Base-by-base conservation (phyloP, 92 coral and sea anemone species). In the Parazoanthus darwini region DNA sequence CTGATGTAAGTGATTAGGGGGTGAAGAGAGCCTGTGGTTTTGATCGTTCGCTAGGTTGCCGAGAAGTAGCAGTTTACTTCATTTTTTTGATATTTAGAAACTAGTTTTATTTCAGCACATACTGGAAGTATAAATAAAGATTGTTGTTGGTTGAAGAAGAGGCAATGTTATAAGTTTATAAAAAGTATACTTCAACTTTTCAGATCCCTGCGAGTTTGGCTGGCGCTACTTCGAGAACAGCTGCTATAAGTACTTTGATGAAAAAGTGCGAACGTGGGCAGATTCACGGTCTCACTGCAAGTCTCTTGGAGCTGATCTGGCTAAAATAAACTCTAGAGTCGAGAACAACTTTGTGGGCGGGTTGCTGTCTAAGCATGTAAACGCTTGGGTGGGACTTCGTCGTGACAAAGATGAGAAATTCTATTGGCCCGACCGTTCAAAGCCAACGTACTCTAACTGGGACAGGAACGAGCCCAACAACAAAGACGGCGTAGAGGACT, bases 131-230 rank as follows among this genome's bases (percentile, higher is more conserved):
- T 39, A 39, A 0, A 39, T 39, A 2, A 39, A 39, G 42, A 39
- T 39, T 39, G 4, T 39, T 39, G 4, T 39, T 39, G 4, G 42
- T 39, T 39, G 4, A 39, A 39, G 4, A 39, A 39, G 42, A 39
- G 42, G 4, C 42, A 39, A 39, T 39, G 4, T 39, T 4, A 2
- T 39, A 39, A 39, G 42, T 39, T 39, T 39, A 39, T 39, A 39
- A 39, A 39, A 0, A 4, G 42, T 39, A 39, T 39, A 39, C 42
- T 39, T 39, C 0, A 39, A 39, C 42, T 36, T 8, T 33, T 54
- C 74, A 82, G 86, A 82, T 68, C 86, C 86, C 22, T 82, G 86
- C 37, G 76, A 39, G 14, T 54, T 37, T 35, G 86, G 86, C 71
- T 82, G 86, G 86, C 22, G 15, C 22, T 66, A 66, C n/a, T 39